These are phyloP conservation scores for Forbesichthys agassizii DNA, from an alignment of 2,113 vertebrate species.

Conservation along the genomic window DNA sequence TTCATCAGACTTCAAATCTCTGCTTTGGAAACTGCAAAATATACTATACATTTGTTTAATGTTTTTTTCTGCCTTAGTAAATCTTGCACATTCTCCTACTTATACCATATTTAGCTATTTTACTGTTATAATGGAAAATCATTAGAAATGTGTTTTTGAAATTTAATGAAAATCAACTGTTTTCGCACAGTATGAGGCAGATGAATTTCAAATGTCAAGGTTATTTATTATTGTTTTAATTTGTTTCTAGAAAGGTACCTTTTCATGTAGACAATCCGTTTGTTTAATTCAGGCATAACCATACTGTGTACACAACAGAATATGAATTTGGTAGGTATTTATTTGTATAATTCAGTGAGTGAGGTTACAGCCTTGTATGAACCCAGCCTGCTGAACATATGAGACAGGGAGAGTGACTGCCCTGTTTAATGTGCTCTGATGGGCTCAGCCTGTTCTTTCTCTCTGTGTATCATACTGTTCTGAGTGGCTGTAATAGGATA, in stretches of 20 bases:
- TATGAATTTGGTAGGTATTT: constrained; percentile 59
- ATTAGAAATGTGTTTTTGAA: constrained; percentile 27
- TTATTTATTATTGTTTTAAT: constrained; percentile 59
- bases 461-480: constrained; percentile 52
- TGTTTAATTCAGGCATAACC: constrained; percentile 47
- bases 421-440: constrained; percentile 71
- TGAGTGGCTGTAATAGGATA: constrained; percentile 72
- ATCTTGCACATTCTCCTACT: neutral
- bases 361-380: constrained; percentile 36
- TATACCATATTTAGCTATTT: neutral
- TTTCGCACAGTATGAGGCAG: constrained; percentile 11
- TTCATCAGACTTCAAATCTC: constrained; percentile 44
- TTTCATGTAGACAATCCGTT: constrained; percentile 48
- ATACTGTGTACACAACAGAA: constrained; percentile 47
- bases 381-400: constrained; percentile 40
- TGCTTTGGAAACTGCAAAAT: constrained; percentile 27
- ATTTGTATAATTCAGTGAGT: constrained; percentile 61
- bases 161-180: constrained; percentile 24
- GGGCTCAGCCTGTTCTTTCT: constrained; percentile 63
- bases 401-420: constrained; percentile 33
- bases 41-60: neutral
- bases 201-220: constrained; percentile 51
- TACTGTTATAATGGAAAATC: constrained; percentile 36
- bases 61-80: neutral
- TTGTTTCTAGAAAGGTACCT: constrained; percentile 52